Base-by-base conservation (phyloP, 2,888 invertebrate species). In the Phragmatobia fuliginosa region DNA sequence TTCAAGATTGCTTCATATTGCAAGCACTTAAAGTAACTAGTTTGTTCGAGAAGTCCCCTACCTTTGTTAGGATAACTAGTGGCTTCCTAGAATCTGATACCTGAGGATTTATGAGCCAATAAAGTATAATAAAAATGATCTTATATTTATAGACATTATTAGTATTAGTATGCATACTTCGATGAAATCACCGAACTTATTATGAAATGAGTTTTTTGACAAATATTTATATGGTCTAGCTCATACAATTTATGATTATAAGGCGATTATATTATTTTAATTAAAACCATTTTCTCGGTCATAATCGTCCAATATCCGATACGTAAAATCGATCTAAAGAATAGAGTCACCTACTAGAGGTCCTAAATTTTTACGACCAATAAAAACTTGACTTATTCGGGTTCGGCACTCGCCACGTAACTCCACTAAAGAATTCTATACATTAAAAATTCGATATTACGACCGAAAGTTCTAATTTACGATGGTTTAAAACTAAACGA, bases 401-500 rank as follows among this genome's bases (percentile, higher is more conserved):
- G 84, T 84, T 84, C 84, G 77, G 86, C 84, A 88, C 88, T 89
- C 87, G 87, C 87, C 89, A 87, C 86, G 86, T 87, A 88, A 68
- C 70, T 68, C 68, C 31, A 83, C 76, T 74, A 79, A 82, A 81
- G 76, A 76, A 76, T 69, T 73, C 84, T 84, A 89, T 88, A 92
- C 85, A 91, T 89, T 88, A 88, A 90, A 91, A 92, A 91, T 91
- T 91, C 92, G 91, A 93, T 94, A 92, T 92, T 91, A 94, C 93
- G 93, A 92, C 89, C 92, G 87, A 93, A 92, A 92, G 90, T 88
- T 91, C 87, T 90, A 91, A 94, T 94, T 94, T 93, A 94, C 88
- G 91, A 90, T 84, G 87, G 86, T 89, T 90, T 90, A 90, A 91
- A 91, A 91, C 90, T 90, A 90, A 91, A 92, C 89, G 90, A 88